These are phyloP conservation scores for Chrysoperla carnea DNA, from an alignment of 1,140 invertebrate genomes.

Conservation along the genomic window DNA sequence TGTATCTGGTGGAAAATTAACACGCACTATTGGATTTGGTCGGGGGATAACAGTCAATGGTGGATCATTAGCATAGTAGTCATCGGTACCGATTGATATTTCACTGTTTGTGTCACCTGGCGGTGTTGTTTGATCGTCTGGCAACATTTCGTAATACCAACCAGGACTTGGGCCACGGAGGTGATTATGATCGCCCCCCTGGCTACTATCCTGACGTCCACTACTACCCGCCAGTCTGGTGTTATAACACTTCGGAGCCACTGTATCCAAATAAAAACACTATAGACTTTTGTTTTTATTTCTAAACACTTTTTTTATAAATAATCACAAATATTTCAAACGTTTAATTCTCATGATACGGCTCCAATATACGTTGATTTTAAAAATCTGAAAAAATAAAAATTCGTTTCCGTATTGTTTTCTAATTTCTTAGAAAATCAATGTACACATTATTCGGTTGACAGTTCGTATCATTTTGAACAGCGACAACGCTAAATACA, in stretches of 20 bases:
- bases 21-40: constrained; percentile 24
- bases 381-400: too few relatives aligned
- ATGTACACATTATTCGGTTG: too few relatives aligned
- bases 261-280: too few relatives aligned
- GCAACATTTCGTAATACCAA: constrained; percentile 36
- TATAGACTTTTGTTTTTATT: too few relatives aligned
- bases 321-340: too few relatives aligned
- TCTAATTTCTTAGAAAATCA: too few relatives aligned
- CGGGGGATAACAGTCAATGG: constrained; percentile 21
- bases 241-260: constrained; percentile 1
- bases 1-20: constrained; percentile 54
- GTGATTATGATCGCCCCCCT: constrained; percentile 18
- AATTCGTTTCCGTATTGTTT: too few relatives aligned
- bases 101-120: constrained; percentile 11
- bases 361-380: too few relatives aligned
- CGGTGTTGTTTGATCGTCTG: constrained; percentile 18
- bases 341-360: too few relatives aligned
- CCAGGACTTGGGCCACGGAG: constrained; percentile 20
- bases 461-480: too few relatives aligned
- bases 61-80: constrained; percentile 8
- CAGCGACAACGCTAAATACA: too few relatives aligned
- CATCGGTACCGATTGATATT: constrained; percentile 8
- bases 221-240: constrained; percentile 13
- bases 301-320: too few relatives aligned
- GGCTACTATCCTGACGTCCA: constrained; percentile 7